Evolutionary conservation across 2,113 vertebrate species (phyloP).

Genomic region (Carassius carassius): DNA sequence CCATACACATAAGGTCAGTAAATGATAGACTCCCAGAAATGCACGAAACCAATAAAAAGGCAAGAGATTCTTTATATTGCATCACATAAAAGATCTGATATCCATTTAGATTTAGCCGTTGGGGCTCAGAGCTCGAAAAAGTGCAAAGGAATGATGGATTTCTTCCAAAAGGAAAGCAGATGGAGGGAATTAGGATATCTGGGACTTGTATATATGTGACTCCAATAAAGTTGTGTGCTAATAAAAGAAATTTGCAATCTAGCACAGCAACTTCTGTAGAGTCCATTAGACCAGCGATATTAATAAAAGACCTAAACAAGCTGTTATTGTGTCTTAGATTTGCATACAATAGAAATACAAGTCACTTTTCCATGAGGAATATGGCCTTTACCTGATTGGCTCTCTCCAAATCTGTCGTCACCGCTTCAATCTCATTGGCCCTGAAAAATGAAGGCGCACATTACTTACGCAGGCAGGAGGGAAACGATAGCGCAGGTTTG

Average conservation of each 20-base stretch:
- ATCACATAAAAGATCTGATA: slow-evolving; percentile 35
- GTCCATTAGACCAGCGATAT: not conserved
- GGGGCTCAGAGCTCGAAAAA: slow-evolving; percentile 29
- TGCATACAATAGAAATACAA: slow-evolving; percentile 31
- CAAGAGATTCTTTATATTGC: slow-evolving; percentile 36
- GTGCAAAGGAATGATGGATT: slow-evolving; percentile 33
- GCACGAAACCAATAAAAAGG: slow-evolving; percentile 8
- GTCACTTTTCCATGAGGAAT: slow-evolving; percentile 9
- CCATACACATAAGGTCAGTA: not conserved
- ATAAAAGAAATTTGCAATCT: slow-evolving; percentile 22
- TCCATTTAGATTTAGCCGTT: slow-evolving; percentile 28
- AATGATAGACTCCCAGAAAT: not conserved
- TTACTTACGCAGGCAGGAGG: slow-evolving; percentile 13
- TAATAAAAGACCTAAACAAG: slow-evolving; percentile 36
- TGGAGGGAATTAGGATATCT: slow-evolving; percentile 13
- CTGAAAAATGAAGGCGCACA: slow-evolving; percentile 62
- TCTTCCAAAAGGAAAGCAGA: slow-evolving; percentile 31
- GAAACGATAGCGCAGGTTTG: not conserved
- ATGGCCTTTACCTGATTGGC: slow-evolving; percentile 84
- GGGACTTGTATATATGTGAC: slow-evolving; percentile 4
- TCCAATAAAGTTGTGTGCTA: slow-evolving; percentile 11
- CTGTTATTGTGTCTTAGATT: not conserved
- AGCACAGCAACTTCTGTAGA: slow-evolving; percentile 8
- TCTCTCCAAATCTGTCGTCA: slow-evolving; percentile 87
- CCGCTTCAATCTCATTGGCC: slow-evolving; percentile 84